Base-by-base conservation (phyloP, 2,113 vertebrate genomes). In the Oncorhynchus mykiss region DNA sequence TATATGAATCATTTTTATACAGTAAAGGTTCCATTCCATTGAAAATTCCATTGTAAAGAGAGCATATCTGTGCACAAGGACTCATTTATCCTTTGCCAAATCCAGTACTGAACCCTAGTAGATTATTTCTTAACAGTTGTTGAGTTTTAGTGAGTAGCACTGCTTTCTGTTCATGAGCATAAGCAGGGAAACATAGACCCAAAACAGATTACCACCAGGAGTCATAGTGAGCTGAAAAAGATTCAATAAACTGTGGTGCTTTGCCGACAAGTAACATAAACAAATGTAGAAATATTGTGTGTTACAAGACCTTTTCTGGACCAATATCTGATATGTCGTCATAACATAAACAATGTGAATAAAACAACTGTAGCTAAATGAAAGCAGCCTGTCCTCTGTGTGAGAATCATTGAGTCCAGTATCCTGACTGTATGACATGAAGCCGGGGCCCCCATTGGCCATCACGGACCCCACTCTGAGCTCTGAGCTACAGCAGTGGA, bases 81-180 rank as follows among this genome's bases (percentile, higher is more conserved):
- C 39, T 45, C 39, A 45, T 45, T 45, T 45, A 45, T 45, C 39
- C 39, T 45, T 45, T 45, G 2, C 39, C 9, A 45, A 45, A 45
- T 12, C 39, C 9, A 45, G 39, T 45, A 11, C 9, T 45, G 9
- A 45, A 45, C 39, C 39, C 39, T 9, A 45, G 8, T 39, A 39
- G 39, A 39, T 45, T 12, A 45, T 45, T 11, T 45, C 39, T 45
- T 11, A 45, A 45, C 39, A 45, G 8, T 12, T 45, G 39, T 45
- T 45, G 39, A 45, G 39, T 45, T 45, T 64, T 31, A 62, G 72
- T 49, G 24, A 71, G 62, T 4, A 64, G 62, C 62, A 59, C 0
- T 70, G 6, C 31, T 73, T 72, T 68, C 9, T 59, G 68, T 54
- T 77, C 24, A 70, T 62, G 20, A 45, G 39, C 39, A 45, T 11